Evolutionary conservation across 2,888 invertebrate genomes (phyloP).

Genomic region (Amphimallon solstitiale): DNA sequence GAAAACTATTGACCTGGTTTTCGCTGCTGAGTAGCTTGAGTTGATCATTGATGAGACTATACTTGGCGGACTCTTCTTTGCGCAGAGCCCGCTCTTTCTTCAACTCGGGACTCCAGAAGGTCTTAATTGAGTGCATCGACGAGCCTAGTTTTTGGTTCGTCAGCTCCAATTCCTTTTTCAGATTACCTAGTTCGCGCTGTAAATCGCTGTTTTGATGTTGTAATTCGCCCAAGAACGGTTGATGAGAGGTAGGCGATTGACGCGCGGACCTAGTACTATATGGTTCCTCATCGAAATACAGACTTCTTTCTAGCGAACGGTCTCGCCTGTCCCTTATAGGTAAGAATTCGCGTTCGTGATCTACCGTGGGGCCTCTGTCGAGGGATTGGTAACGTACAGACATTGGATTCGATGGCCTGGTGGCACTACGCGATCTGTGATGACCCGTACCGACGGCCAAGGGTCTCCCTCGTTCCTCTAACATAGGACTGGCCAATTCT

Average conservation of each 20-base stretch:
- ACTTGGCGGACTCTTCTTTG: conserved; percentile 98
- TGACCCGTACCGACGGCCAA: conserved; percentile 71
- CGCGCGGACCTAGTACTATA: conserved; percentile 69
- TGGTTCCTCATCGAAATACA: conserved; percentile 72
- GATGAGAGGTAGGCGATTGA: conserved; percentile 76
- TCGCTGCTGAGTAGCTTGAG: conserved; percentile 95
- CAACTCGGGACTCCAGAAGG: conserved; percentile 99
- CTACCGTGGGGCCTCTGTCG: conserved; percentile 63
- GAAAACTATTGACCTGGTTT: conserved; percentile 80
- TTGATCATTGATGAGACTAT: conserved; percentile 96
- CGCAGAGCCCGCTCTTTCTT: conserved; percentile 96
- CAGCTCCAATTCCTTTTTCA: conserved; percentile 93
- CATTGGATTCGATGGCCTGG: conserved; percentile 68
- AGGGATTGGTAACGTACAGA: conserved; percentile 69
- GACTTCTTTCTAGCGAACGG: conserved; percentile 73
- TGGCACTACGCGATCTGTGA: conserved; percentile 82
- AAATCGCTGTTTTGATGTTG: conserved; percentile 95
- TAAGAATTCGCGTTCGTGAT: conserved; percentile 86
- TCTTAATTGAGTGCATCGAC: conserved; percentile 99
- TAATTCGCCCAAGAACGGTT: conserved; percentile 78
- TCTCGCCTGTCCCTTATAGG: conserved; percentile 83
- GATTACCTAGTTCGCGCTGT: conserved; percentile 89
- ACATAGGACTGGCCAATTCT: conserved; percentile 86
- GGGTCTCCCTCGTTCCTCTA: conserved; percentile 76
- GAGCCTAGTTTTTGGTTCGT: conserved; percentile 98